Base-by-base conservation (phyloP, 1,140 invertebrate genomes). In the Andricus grossulariae region DNA sequence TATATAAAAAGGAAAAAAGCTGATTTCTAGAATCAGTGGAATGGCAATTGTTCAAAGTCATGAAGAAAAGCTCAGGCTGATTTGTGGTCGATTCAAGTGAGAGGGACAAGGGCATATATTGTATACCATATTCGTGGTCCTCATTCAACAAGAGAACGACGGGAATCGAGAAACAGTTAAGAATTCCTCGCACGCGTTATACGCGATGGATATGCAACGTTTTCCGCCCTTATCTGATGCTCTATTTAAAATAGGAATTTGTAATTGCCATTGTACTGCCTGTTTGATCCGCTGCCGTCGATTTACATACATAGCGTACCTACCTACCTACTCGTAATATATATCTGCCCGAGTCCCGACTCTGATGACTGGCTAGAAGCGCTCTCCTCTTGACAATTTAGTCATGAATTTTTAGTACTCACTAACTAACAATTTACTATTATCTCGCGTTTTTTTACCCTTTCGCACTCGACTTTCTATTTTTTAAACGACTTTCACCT, bases 161-260 rank as follows among this genome's bases (percentile, higher is more conserved):
- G 39, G 39, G 39, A 45, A 72, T 74, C 81, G 84, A 83, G 79
- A 78, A 84, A 88, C 85, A 86, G 87, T 87, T 88, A 88, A 87
- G 87, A 85, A 88, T 88, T 88, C 84, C 80, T 84, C 82, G 86
- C 84, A 86, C 83, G 85, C 83, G 76, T 81, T 81, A 80, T 84
- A 45, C 39, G 39, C 39, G 39, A 45, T 45, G 39, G 39, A 85
- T 85, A 86, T 87, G 81, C 83, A 86, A 83, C 77, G 82, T 85
- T 85, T 83, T 82, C 80, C 83, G 77, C 83, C 74, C 81, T 88
- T 88, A 88, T 88, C 87, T 85, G 87, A 88, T 88, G 87, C 83
- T 88, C 87, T 71, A 86, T 88, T 87, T 87, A 83, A 45, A 88
- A 85, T 82, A 84, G 80, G 85, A 88, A 88, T 85, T 85, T 81